These are phyloP conservation scores for Centropus unirufus DNA, from an alignment of 2,113 vertebrate species.

Conservation along the genomic window DNA sequence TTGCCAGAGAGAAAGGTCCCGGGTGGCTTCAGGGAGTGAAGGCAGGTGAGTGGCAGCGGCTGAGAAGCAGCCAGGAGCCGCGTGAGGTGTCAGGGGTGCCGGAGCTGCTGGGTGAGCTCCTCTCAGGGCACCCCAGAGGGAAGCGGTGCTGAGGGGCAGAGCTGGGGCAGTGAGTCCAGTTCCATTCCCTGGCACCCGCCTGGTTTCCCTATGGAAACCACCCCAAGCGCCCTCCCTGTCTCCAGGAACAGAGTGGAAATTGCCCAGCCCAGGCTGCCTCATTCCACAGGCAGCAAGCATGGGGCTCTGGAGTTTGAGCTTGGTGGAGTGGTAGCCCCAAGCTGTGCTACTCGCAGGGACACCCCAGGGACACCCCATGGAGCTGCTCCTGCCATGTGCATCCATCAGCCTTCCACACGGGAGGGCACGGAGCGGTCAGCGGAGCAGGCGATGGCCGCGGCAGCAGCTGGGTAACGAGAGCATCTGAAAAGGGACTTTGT, in stretches of 20 bases:
- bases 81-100: accelerated
- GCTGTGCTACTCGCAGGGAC: accelerated
- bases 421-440: background rate
- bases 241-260: background rate
- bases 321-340: accelerated
- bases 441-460: background rate
- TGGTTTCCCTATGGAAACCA: accelerated
- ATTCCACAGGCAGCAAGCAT: accelerated
- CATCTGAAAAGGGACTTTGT: conserved; percentile 52
- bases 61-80: background rate
- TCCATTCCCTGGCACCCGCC: accelerated
- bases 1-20: background rate
- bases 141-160: background rate
- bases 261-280: background rate
- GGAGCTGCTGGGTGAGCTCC: background rate
- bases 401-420: background rate
- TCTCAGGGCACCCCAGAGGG: background rate
- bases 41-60: background rate
- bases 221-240: accelerated
- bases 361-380: accelerated
- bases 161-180: background rate
- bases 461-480: background rate
- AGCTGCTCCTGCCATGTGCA: background rate
- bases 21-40: background rate
- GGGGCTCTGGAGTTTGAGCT: background rate